phyloP scores from a whole-genome alignment of 2,113 vertebrate genomes.

The Romanogobio albipinnatus region DNA sequence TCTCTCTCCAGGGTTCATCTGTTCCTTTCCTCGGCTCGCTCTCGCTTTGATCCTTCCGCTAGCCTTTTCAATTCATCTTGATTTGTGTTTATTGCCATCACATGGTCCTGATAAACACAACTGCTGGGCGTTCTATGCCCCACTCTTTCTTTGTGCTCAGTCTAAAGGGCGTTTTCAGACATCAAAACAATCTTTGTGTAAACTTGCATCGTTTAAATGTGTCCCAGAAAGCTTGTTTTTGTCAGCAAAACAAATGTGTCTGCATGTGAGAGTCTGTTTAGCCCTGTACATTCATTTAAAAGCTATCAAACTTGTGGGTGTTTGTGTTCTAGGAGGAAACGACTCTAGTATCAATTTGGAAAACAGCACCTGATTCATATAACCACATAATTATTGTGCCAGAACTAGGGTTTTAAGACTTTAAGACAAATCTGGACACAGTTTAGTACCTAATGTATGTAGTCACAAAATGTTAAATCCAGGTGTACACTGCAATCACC shows the following conservation, averaged over 20 bases:
- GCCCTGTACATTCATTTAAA: slow-evolving; percentile 6
- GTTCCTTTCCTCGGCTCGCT: not conserved
- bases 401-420: not conserved
- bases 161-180: slow-evolving; percentile 53
- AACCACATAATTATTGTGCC: not conserved
- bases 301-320: not conserved
- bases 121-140: slow-evolving; percentile 24
- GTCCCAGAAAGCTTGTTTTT: slow-evolving; percentile 3
- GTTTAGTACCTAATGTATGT: not conserved
- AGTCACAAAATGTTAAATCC: not conserved
- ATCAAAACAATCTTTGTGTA: slow-evolving; percentile 58
- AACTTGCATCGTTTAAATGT: slow-evolving; percentile 26
- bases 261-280: slow-evolving; percentile 16
- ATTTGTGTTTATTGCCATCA: slow-evolving; percentile 45
- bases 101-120: slow-evolving; percentile 48
- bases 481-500: not conserved
- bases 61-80: slow-evolving; percentile 16
- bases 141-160: slow-evolving; percentile 35
- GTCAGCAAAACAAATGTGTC: not conserved
- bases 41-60: slow-evolving; percentile 25
- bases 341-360: not conserved
- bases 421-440: too few species aligned
- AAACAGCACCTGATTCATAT: not conserved
- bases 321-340: not conserved
- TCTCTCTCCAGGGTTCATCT: slow-evolving; percentile 3